phyloP scores from a whole-genome alignment of 2,888 invertebrate genomes.

The Andricus quercusramuli region DNA sequence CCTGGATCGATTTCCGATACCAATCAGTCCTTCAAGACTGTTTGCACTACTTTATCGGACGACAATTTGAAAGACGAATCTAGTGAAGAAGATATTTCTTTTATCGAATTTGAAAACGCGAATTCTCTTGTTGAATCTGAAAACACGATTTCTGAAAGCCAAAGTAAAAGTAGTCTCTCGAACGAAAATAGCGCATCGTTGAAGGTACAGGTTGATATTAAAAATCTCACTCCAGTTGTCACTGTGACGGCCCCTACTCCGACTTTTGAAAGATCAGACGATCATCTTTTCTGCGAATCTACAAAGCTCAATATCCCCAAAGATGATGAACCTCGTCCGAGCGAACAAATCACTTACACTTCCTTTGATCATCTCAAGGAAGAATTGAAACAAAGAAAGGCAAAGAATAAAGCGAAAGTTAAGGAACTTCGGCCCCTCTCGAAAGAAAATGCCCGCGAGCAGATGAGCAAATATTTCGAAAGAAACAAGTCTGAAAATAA shows the following conservation, averaged over 20 bases:
- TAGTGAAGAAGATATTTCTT: constrained; percentile 14
- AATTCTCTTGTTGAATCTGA: constrained; percentile 7
- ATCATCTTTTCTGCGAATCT: constrained; percentile 53
- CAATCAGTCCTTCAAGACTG: constrained; percentile 57
- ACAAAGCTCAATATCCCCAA: constrained; percentile 58
- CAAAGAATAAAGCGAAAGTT: constrained; percentile 62
- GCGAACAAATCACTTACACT: constrained; percentile 47
- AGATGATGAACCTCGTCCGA: neutral
- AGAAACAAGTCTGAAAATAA: constrained; percentile 2
- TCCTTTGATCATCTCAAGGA: constrained; percentile 69
- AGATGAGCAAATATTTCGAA: constrained; percentile 72
- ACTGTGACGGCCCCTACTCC: constrained; percentile 70
- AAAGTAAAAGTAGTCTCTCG: constrained; percentile 13
- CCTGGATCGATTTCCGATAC: constrained; percentile 59
- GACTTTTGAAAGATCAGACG: constrained; percentile 61
- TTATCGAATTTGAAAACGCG: neutral
- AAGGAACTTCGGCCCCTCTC: constrained; percentile 69
- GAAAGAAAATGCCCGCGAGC: constrained; percentile 68
- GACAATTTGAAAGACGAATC: constrained; percentile 45
- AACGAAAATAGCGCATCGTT: constrained; percentile 39
- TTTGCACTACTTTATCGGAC: constrained; percentile 50
- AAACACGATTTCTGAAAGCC: neutral
- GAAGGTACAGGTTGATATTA: constrained; percentile 42
- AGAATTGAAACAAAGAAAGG: constrained; percentile 69
- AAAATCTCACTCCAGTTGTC: constrained; percentile 51